Evolutionary conservation across 2,888 invertebrate species (phyloP), one percentile per base, ranked within the genome.

Genomic region (Apamea anceps): DNA sequence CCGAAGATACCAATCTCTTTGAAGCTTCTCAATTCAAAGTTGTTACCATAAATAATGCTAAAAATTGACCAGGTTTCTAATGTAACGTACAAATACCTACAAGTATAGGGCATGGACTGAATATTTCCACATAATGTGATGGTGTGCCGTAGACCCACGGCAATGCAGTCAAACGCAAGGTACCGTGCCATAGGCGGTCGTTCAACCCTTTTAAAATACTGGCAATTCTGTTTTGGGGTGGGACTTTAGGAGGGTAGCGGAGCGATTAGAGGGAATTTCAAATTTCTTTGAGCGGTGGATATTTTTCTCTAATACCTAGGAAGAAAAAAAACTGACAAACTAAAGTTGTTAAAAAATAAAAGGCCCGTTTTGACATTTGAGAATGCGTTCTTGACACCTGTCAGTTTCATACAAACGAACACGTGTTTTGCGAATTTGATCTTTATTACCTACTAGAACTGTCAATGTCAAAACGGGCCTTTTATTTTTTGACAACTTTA

Each of bases 91-190:
- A 4, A 28, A 18, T 4, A 13, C 42, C 7, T 18, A 48, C 37
- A 32, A 32, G n/a, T 70, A 51, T 25, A 32, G 28, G 15, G 25
- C 60, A 71, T 28, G 68, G 78, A 37, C 32, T 83, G 63, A 87
- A 85, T 83, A 76, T 79, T 83, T 85, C 42, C 75, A 65, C 57
- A 76, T 79, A 72, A 77, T 72, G 42, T 79, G 48, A 77, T 86
- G 87, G 87, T 89, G 48, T 74, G 71, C 65, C 75, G 68, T 79
- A 77, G 81, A 68, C 79, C 67, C 94, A 95, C 95, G 93, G 93
- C 96, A 96, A 94, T 96, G 96, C 96, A 96, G 96, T 92, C 90
- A 92, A 96, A 95, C 95, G 95, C 94, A 94, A 93, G 88, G 91
- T 95, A 93, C 92, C 94, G 93, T 94, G 95, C 88, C 87, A 88